phyloP scores from a whole-genome alignment of 2,113 vertebrate genomes.

The Myrmecobius fasciatus region DNA sequence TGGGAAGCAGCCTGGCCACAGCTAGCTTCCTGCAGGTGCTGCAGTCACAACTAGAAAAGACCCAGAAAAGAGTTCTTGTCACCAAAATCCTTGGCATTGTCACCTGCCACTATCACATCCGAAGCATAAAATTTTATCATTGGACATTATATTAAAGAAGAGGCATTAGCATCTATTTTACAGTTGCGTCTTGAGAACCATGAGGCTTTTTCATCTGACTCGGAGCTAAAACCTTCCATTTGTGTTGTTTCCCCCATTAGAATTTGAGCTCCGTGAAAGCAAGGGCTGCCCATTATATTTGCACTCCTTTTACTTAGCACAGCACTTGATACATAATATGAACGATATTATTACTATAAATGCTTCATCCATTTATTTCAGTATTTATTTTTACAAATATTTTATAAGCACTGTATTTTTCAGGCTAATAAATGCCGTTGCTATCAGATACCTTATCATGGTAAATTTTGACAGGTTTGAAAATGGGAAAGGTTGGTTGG shows the following conservation, averaged over 20 bases:
- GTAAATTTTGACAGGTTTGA: background rate
- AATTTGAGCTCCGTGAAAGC: background rate
- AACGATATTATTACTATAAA: background rate
- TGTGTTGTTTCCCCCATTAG: background rate
- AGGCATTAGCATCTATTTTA: background rate
- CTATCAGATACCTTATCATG: background rate
- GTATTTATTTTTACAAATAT: background rate
- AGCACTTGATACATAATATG: background rate
- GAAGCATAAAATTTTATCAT: background rate
- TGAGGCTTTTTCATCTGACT: background rate
- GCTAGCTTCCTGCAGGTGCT: background rate
- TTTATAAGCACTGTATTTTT: background rate
- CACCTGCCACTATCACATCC: background rate
- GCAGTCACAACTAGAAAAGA: background rate
- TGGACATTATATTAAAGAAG: background rate
- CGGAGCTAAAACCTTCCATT: background rate
- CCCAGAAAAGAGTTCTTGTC: background rate
- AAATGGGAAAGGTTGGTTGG: background rate
- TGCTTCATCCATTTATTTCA: background rate
- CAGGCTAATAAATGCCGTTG: background rate
- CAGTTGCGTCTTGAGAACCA: background rate
- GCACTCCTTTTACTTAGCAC: background rate
- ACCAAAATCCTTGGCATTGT: background rate
- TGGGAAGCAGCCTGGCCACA: background rate
- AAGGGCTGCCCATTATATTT: background rate